Evolutionary conservation across 2,888 invertebrate genomes (phyloP), one percentile per base, ranked within the genome.

Genomic region (Thalpophila matura): DNA sequence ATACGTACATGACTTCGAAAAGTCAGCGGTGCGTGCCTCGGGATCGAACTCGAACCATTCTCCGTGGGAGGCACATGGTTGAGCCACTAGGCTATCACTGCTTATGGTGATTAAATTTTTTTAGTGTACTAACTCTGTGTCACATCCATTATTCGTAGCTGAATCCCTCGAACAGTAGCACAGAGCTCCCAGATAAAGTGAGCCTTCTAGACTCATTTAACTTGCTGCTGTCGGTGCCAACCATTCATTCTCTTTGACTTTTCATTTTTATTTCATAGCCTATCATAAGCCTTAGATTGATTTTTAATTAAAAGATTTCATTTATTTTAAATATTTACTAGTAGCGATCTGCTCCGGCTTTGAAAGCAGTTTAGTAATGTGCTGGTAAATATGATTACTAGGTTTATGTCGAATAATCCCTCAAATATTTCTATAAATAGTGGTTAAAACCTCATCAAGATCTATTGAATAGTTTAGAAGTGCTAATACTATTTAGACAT

Each of bases 161-260:
- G 58, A 18, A n/a, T 27, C 20, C 12, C 16, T 51, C 37, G 56
- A 77, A 80, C 67, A 82, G 79, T 78, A 77, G 74, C 71, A 79
- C 66, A 79, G 78, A 77, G 85, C 80, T 79, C 63, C 76, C 78
- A 83, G 87, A 87, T 87, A 88, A 85, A 88, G 87, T 87, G 85
- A 79, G 85, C 75, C 78, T 79, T 81, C 85, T 79, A 86, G 85
- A 84, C 85, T 88, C 84, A 88, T 89, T 89, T 85, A 89, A 89
- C 84, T 89, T 87, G 81, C 78, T 73, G 78, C 80, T 68, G 64
- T 66, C 71, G 55, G 69, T 69, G 63, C 61, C 40, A 57, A 62
- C 70, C 75, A 81, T 86, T 86, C 83, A 82, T 81, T 85, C 57
- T 73, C 49, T 74, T 70, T 72, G 79, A 66, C 68, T 77, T 76